A percentile compares a stretch with the other conserved stretches of the same genome.
Conservation (phyloP, 2,113 vertebrate species). For the Cervus canadensis region DNA sequence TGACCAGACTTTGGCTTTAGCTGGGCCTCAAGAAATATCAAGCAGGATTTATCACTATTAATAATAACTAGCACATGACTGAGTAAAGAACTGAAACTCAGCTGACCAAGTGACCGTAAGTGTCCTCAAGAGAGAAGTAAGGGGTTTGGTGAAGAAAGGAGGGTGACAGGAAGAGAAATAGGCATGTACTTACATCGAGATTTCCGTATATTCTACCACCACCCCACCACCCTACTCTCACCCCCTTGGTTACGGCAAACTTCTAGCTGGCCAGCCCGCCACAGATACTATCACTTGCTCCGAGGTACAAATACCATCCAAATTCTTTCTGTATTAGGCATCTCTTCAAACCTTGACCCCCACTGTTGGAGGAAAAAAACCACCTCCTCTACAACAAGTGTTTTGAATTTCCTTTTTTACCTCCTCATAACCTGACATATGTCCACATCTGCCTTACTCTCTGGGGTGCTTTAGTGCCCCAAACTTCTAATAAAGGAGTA, state of each 20-base stretch:
- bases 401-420: not conserved
- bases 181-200: not conserved
- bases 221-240: not conserved
- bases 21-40: not conserved
- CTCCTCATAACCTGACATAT: not conserved
- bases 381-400: not conserved
- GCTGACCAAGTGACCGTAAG: not conserved
- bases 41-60: conserved; percentile 29
- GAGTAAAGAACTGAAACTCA: conserved; percentile 48
- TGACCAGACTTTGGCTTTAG: not conserved
- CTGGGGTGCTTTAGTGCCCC: not conserved
- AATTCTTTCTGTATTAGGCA: not conserved
- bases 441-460: not conserved
- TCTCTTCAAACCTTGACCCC: not conserved
- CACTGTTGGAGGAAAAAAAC: not conserved
- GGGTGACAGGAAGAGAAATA: not conserved
- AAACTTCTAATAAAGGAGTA: not conserved
- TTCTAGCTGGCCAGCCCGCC: not conserved
- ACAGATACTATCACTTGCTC: not conserved
- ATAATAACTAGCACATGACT: conserved; percentile 42
- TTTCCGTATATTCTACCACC: not conserved
- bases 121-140: not conserved
- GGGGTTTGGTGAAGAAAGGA: not conserved
- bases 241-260: not conserved
- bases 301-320: not conserved